A percentile compares a stretch with the other conserved stretches of the same genome.
Evolutionary conservation across 2,797 vertebrate species (phyloP).

Genomic region (Anas capensis): DNA sequence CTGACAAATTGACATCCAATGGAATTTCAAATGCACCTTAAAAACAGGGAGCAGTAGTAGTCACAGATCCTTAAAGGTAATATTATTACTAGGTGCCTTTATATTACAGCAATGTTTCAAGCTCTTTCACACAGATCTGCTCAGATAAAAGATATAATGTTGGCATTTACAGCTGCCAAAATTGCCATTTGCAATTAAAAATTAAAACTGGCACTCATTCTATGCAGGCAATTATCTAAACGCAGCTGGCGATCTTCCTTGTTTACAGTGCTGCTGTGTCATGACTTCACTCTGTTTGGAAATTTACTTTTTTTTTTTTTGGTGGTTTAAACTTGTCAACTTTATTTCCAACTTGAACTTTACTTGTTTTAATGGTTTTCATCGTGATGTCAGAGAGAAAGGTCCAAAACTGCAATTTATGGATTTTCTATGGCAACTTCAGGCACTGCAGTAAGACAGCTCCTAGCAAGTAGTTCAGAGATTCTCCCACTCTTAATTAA

Average conservation of each 20-base stretch:
- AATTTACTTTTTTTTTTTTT: constrained; percentile 57
- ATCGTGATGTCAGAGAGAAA: not conserved
- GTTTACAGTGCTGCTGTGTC: constrained; percentile 78
- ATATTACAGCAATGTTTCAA: constrained; percentile 44
- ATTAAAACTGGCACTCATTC: constrained; percentile 79
- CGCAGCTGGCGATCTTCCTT: constrained; percentile 77
- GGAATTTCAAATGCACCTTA: constrained; percentile 20
- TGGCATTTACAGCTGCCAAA: constrained; percentile 80
- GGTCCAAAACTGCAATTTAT: not conserved
- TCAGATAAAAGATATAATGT: constrained; percentile 61
- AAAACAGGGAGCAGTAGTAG: not conserved
- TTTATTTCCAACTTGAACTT: constrained; percentile 9
- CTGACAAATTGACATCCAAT: constrained; percentile 12
- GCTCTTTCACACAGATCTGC: constrained; percentile 68
- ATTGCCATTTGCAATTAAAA: constrained; percentile 84
- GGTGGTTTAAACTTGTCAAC: constrained; percentile 49
- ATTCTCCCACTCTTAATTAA: not conserved
- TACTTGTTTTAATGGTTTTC: constrained; percentile 9
- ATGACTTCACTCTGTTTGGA: constrained; percentile 69
- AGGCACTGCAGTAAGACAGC: not conserved
- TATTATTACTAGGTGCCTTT: constrained; percentile 14
- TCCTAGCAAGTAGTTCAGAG: not conserved
- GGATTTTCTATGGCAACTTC: not conserved
- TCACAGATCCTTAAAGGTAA: constrained; percentile 5
- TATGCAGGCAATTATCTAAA: constrained; percentile 81